phyloP scores from a whole-genome alignment of 2,113 vertebrate genomes.

The Tonatia bakeri region DNA sequence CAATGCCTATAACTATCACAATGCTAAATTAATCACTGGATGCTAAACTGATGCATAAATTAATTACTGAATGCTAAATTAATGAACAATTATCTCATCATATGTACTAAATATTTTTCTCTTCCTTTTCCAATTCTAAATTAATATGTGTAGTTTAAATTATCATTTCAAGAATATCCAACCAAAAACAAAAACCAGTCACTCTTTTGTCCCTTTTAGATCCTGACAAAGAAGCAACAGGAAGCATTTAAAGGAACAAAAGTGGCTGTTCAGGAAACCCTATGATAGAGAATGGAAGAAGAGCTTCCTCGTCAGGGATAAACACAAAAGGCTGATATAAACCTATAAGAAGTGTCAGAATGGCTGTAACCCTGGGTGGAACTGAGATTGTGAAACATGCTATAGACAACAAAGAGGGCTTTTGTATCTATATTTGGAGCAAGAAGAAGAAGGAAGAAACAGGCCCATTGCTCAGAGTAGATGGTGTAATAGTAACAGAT shows the following conservation, averaged over 20 bases:
- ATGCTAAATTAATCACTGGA: background rate
- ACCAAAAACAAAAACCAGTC: background rate
- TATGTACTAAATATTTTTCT: background rate
- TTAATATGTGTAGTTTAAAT: background rate
- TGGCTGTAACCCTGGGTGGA: background rate
- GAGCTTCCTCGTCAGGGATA: background rate
- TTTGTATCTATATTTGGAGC: constrained; percentile 41
- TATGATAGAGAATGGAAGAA: background rate
- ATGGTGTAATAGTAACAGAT: constrained; percentile 61
- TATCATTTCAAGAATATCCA: background rate
- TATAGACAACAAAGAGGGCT: background rate
- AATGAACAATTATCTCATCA: background rate
- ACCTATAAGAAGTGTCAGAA: too few species aligned
- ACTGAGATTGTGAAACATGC: constrained; percentile 20
- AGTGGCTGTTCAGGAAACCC: background rate
- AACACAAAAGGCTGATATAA: background rate
- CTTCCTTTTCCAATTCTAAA: background rate
- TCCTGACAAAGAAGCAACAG: background rate
- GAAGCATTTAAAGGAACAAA: background rate
- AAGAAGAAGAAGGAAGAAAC: constrained; percentile 47
- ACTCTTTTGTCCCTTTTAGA: background rate
- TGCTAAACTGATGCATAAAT: background rate
- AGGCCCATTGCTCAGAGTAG: background rate
- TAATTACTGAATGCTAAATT: background rate
- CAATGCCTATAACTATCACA: background rate